A percentile compares a stretch with the other conserved stretches of the same genome.
Conservation (phyloP, 2,797 vertebrate genomes). For the Lutjanus campechanus region DNA sequence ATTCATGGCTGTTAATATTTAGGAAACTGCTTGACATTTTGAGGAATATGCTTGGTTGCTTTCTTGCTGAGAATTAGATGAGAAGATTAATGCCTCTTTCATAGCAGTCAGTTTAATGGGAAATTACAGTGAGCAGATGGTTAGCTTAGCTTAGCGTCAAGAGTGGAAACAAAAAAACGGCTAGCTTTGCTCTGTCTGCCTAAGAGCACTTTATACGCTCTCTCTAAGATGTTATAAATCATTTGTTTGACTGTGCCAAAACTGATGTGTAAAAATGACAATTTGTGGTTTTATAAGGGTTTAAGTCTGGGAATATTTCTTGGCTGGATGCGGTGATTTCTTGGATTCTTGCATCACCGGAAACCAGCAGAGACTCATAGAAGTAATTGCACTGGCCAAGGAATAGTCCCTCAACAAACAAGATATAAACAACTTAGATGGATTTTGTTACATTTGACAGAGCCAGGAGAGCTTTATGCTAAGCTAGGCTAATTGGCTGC, state of each 20-base stretch:
- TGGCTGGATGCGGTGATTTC: background rate
- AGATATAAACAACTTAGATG: background rate
- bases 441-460: no score
- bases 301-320: background rate
- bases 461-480: no score
- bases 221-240: no score
- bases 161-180: background rate
- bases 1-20: background rate
- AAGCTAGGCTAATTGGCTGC: no score
- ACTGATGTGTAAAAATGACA: background rate
- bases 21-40: background rate
- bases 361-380: background rate
- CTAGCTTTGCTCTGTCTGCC: background rate
- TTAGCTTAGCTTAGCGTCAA: background rate
- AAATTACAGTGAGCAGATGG: background rate
- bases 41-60: background rate
- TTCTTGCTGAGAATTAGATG: no score
- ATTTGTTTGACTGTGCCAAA: background rate
- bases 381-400: background rate
- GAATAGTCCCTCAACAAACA: constrained; percentile 1
- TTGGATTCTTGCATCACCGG: no score
- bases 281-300: background rate
- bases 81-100: background rate
- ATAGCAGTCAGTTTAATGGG: background rate
- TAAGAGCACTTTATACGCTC: background rate